Percentiles rank a stretch among this genome's conserved stretches.
Evolutionary conservation across 2,113 vertebrate species (phyloP).

Genomic region (Nothobranchius furzeri): DNA sequence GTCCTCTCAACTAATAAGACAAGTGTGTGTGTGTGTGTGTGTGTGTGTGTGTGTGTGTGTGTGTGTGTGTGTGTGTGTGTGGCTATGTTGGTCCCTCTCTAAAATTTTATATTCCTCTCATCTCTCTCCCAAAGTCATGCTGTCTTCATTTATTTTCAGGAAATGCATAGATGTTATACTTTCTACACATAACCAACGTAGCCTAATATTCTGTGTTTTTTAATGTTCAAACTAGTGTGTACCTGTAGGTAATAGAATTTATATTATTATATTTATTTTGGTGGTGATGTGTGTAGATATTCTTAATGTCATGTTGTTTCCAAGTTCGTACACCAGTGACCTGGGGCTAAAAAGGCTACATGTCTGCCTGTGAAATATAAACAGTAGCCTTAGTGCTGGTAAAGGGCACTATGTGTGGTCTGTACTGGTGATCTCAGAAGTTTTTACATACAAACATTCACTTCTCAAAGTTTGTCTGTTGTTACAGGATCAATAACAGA

Average conservation of each 20-base stretch:
- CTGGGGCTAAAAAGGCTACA: constrained; percentile 39
- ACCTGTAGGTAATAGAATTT: constrained; percentile 65
- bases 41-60: too few species aligned
- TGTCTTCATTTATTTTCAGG: constrained; percentile 21
- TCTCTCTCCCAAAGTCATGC: background rate
- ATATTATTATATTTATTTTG: constrained; percentile 70
- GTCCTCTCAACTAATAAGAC: too few species aligned
- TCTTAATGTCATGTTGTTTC: constrained; percentile 64
- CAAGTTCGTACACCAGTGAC: constrained; percentile 47
- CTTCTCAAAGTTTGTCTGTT: background rate
- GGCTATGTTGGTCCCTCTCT: background rate
- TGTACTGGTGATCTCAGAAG: constrained; percentile 35
- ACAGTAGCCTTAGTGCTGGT: constrained; percentile 42
- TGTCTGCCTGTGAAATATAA: constrained; percentile 29
- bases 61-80: too few species aligned
- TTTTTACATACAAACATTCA: constrained; percentile 18
- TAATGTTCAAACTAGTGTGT: constrained; percentile 68
- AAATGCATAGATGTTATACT: constrained; percentile 26
- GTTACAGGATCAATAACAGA: background rate
- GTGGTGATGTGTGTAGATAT: constrained; percentile 68
- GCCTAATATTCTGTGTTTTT: constrained; percentile 71
- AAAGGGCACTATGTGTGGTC: constrained; percentile 22
- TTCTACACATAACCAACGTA: constrained; percentile 66
- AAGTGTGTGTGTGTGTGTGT: too few species aligned
- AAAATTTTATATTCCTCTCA: background rate